phyloP scores from a whole-genome alignment of 2,797 vertebrate species.

The Pangasius sanitwongsei region DNA sequence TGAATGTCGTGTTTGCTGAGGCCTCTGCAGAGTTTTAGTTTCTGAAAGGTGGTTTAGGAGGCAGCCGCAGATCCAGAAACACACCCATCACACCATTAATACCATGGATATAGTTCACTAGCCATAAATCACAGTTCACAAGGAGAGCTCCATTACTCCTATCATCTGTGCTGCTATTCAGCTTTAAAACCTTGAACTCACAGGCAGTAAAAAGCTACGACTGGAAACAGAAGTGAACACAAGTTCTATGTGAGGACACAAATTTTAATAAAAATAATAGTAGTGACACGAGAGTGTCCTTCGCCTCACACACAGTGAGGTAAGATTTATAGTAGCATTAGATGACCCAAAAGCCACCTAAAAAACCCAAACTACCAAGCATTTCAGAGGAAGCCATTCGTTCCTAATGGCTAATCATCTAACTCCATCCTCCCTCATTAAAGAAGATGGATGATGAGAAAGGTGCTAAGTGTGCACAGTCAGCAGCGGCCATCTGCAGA shows the following conservation, averaged over 20 bases:
- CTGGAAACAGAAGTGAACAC: constrained; percentile 5
- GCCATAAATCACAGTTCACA: constrained; percentile 7
- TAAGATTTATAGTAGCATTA: constrained; percentile 56
- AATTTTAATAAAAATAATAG: constrained; percentile 24
- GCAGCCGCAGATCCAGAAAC: constrained; percentile 8
- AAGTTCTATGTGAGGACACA: background rate
- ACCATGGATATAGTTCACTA: constrained; percentile 1
- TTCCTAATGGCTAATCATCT: constrained; percentile 63
- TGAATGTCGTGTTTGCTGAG: background rate
- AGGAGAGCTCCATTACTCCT: constrained; percentile 12
- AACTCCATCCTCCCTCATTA: constrained; percentile 60
- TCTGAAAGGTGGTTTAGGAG: constrained; percentile 21
- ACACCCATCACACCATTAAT: constrained; percentile 13
- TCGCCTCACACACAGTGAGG: constrained; percentile 1
- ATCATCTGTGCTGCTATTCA: background rate
- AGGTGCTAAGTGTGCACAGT: constrained; percentile 55
- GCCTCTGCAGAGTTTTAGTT: constrained; percentile 6
- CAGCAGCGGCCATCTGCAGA: constrained; percentile 51
- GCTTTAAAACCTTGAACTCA: constrained; percentile 29
- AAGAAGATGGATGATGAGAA: constrained; percentile 57
- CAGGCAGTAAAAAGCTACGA: constrained; percentile 1
- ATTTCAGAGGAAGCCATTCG: constrained; percentile 52
- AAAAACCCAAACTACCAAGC: constrained; percentile 42
- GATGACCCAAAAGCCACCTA: constrained; percentile 50
- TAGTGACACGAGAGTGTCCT: constrained; percentile 32